Evolutionary conservation across 2,113 vertebrate genomes (phyloP), one percentile per base, ranked within the genome.

Genomic region (Isichthys henryi): DNA sequence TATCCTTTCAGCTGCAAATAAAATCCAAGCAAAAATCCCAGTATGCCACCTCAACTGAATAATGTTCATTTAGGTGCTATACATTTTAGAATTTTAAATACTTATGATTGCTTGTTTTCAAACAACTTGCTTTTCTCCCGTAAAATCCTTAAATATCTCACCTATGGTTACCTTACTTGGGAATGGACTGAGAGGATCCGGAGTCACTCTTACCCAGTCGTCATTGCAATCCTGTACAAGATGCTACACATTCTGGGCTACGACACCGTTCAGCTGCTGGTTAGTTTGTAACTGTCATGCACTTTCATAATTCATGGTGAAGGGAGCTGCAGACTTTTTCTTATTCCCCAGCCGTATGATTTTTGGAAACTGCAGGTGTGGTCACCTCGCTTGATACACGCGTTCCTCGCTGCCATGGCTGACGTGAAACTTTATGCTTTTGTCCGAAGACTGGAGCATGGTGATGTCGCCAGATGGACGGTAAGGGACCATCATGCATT

Each of bases 131-230:
- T 10, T 58, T 56, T 58, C 10, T 91, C 27, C 21, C 83, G 56
- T 83, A 84, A 53, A 89, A 52, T 94, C 94, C 95, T 97, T 96
- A 96, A 96, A 74, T 27, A 88, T 91, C 53, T 11, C 90, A 97
- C 84, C 93, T 99, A 99, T 95, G 98, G 98, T 13, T 93, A 97
- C 91, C 92, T 98, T 93, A 98, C 97, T 9, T 99, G 98, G 98
- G 99, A 99, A 88, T 99, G 99, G 98, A 95, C 93, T n/a, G 94
- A 94, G 19, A 95, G 94, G 46, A 90, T 99, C 89, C 95, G 99
- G 91, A 97, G 99, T 39, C 98, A 96, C 15, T 93, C 93, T 0
- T 99, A 98, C 92, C 99, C 99, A 0, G 95, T 99, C 87, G 27
- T 99, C 91, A 98, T 99, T 92, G 98, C 98, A 1, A 87, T 93